Percentiles rank a stretch among this genome's conserved stretches.
phyloP scores from a whole-genome alignment of 2,113 vertebrate genomes.

The Morone saxatilis region DNA sequence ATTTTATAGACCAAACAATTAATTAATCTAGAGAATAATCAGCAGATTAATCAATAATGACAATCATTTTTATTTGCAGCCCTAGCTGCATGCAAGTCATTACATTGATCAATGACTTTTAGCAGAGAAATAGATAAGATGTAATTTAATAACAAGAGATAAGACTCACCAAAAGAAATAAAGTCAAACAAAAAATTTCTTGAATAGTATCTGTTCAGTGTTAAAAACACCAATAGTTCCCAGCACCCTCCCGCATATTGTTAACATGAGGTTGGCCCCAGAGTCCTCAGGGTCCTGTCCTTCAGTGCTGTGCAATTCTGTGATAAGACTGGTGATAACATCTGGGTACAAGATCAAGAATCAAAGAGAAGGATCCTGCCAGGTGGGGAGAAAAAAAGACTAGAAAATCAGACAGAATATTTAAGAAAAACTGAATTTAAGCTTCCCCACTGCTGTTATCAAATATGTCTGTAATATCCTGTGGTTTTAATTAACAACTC shows the following conservation, averaged over 20 bases:
- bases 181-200: not conserved
- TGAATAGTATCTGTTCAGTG: not conserved
- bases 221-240: not conserved
- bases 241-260: conserved; percentile 29
- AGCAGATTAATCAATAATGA: no score
- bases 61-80: no score
- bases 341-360: conserved; percentile 65
- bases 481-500: conserved; percentile 70
- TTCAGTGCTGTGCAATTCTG: conserved; percentile 55
- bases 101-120: conserved; percentile 29
- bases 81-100: conserved; percentile 12
- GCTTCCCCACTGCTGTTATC: conserved; percentile 43
- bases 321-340: conserved; percentile 71
- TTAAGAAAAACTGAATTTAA: conserved; percentile 54
- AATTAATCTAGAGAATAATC: no score
- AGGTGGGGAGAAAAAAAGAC: conserved; percentile 42
- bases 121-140: conserved; percentile 15
- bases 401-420: conserved; percentile 58
- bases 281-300: conserved; percentile 63
- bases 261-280: conserved; percentile 20
- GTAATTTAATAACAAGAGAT: conserved; percentile 30
- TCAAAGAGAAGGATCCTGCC: conserved; percentile 61
- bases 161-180: not conserved
- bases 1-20: no score
- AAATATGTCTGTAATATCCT: conserved; percentile 40